Percentiles rank a stretch among this genome's conserved stretches.
These are phyloP conservation scores for Vimba vimba DNA, from an alignment of 2,113 vertebrate genomes.

Conservation along the genomic window DNA sequence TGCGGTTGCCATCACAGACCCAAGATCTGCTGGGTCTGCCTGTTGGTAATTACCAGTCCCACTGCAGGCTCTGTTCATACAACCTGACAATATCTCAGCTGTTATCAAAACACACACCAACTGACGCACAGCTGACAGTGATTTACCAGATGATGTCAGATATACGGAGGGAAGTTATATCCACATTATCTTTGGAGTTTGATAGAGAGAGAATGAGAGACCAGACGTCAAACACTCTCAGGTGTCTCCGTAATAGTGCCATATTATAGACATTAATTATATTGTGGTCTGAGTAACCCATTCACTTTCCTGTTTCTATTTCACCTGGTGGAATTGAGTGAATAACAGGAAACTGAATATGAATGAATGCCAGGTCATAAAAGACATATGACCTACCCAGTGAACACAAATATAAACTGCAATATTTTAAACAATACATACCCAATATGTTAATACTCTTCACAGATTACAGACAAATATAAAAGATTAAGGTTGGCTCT, in stretches of 20 bases:
- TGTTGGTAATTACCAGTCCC: constrained; percentile 27
- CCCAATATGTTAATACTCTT: background rate
- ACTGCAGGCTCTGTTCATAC: background rate
- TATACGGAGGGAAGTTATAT: background rate
- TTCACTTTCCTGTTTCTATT: background rate
- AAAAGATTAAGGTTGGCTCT: background rate
- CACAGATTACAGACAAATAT: background rate
- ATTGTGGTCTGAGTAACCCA: background rate
- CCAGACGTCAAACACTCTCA: constrained; percentile 1
- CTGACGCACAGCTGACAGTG: background rate
- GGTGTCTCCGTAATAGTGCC: constrained; percentile 5
- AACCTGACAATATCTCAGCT: constrained; percentile 20
- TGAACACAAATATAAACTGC: background rate
- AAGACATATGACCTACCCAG: background rate
- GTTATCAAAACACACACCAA: background rate
- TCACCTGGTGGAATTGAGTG: background rate
- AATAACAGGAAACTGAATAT: background rate
- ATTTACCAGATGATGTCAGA: constrained; percentile 21
- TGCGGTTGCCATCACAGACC: constrained; percentile 24
- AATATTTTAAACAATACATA: background rate
- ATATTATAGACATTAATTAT: constrained; percentile 30
- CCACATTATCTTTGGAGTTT: background rate
- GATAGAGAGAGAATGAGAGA: background rate
- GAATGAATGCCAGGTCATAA: background rate
- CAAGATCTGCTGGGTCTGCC: constrained; percentile 22